These are phyloP conservation scores for Agonopterix arenella DNA, from an alignment of 2,888 invertebrate genomes.

Conservation along the genomic window DNA sequence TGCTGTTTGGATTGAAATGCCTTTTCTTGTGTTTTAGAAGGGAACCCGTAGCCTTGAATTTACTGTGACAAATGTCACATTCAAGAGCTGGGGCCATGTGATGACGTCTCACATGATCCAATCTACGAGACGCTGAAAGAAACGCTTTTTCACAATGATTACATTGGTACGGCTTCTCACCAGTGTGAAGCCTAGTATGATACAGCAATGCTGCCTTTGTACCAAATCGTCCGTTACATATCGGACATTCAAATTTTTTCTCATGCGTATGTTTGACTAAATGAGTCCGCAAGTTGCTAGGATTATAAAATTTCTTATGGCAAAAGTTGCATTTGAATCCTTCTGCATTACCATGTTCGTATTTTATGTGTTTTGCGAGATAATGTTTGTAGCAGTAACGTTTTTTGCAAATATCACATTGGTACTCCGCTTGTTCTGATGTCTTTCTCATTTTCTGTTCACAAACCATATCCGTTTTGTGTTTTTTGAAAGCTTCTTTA, in stretches of 20 bases:
- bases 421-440: conserved; percentile 16
- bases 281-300: conserved; percentile 28
- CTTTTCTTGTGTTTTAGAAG: conserved; percentile 25
- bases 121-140: conserved; percentile 29
- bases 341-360: conserved; percentile 28
- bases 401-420: conserved; percentile 32
- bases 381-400: conserved; percentile 24
- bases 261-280: conserved; percentile 34
- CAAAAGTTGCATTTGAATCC: conserved; percentile 30
- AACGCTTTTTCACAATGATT: conserved; percentile 27
- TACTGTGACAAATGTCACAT: conserved; percentile 31
- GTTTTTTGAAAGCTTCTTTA: conserved; percentile 22
- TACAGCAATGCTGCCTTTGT: conserved; percentile 29
- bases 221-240: conserved; percentile 30
- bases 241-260: conserved; percentile 29
- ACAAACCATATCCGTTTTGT: conserved; percentile 23
- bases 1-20: conserved; percentile 27
- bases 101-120: conserved; percentile 26
- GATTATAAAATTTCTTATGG: conserved; percentile 26
- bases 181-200: conserved; percentile 36
- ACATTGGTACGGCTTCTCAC: conserved; percentile 36
- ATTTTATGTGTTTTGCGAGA: conserved; percentile 27
- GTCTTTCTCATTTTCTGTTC: conserved; percentile 13
- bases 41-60: conserved; percentile 20
- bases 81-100: conserved; percentile 21